Evolutionary conservation across 2,797 vertebrate genomes (phyloP).

Genomic region (Scomberomorus guttatus): DNA sequence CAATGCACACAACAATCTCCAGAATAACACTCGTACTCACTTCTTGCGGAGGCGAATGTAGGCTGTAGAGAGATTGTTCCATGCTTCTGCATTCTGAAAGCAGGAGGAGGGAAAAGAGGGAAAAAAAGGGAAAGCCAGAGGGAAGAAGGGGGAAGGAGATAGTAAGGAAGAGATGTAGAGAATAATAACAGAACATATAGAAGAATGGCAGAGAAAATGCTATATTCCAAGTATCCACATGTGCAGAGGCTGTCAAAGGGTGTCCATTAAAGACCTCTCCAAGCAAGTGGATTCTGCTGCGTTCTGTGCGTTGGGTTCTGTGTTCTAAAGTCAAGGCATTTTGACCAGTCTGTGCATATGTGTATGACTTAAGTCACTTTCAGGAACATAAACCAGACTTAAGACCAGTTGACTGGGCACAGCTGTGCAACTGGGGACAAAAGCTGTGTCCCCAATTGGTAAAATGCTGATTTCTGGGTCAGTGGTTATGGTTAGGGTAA

Average conservation of each 20-base stretch:
- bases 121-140: constrained; percentile 26
- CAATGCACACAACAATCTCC: background rate
- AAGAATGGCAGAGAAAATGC: background rate
- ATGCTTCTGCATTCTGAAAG: constrained; percentile 95
- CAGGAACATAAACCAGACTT: no score
- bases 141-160: no score
- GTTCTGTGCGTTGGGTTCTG: background rate
- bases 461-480: no score
- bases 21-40: constrained; percentile 83
- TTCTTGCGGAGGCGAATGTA: constrained; percentile 95
- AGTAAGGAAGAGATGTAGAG: background rate
- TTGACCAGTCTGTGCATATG: background rate
- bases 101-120: background rate
- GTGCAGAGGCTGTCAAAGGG: background rate
- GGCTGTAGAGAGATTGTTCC: constrained; percentile 98
- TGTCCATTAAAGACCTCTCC: background rate
- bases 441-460: no score
- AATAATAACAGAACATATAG: background rate
- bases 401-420: no score
- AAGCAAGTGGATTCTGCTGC: no score
- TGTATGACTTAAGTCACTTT: background rate
- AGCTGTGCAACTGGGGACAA: no score
- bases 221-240: constrained; percentile 9
- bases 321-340: background rate
- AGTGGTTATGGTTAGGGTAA: no score